Conservation (phyloP, 2,797 vertebrate genomes). For the Microchirus variegatus region DNA sequence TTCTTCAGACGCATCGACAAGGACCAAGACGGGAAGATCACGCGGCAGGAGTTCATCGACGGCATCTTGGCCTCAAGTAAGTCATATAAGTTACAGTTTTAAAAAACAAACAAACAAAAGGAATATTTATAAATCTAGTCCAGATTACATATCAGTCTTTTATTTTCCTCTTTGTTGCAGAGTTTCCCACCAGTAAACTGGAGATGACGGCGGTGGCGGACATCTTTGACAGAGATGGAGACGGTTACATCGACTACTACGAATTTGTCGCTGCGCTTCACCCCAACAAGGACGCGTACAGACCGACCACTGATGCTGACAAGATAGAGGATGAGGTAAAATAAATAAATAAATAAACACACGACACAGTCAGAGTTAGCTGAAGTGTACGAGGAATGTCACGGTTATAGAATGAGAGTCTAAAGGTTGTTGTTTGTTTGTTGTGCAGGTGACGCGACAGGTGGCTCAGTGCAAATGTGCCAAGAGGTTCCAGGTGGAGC, state of each 20-base stretch:
- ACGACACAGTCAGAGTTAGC: neutral
- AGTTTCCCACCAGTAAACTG: constrained; percentile 93
- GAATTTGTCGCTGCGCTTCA: constrained; percentile 98
- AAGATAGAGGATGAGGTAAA: constrained; percentile 98
- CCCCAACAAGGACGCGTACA: constrained; percentile 98
- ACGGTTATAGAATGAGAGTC: no score
- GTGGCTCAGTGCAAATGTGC: constrained; percentile 99
- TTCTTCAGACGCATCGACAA: constrained; percentile 99
- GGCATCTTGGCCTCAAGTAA: constrained; percentile 98
- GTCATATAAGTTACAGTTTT: constrained; percentile 46
- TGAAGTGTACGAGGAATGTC: no score
- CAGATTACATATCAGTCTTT: no score
- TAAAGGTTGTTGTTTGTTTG: constrained; percentile 14
- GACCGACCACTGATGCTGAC: constrained; percentile 95
- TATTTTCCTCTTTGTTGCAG: constrained; percentile 25
- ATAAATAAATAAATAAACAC: neutral
- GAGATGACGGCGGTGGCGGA: constrained; percentile 99
- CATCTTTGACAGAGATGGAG: constrained; percentile 97
- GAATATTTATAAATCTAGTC: neutral
- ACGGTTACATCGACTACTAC: constrained; percentile 99
- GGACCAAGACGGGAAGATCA: constrained; percentile 98
- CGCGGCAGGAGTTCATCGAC: constrained; percentile 97
- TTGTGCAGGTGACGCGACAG: constrained; percentile 93
- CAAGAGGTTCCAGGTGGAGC: constrained; percentile 98
- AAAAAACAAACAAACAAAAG: no score